A percentile compares a stretch with the other conserved stretches of the same genome.
phyloP scores from a whole-genome alignment of 2,113 vertebrate genomes.

The Petrocephalus zakoni region DNA sequence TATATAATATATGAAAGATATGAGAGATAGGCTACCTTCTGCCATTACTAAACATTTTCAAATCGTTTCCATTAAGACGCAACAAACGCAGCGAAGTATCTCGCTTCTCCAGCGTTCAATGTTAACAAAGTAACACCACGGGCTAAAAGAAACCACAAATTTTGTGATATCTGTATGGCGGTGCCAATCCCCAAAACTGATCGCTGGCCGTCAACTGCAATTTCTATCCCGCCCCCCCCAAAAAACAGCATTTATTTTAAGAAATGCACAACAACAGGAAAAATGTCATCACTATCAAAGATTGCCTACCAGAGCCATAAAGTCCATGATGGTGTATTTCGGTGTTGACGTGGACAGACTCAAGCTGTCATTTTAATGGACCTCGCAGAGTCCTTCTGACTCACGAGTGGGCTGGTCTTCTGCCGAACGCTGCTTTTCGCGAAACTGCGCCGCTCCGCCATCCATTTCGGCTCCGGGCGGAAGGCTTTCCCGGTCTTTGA shows the following conservation, averaged over 20 bases:
- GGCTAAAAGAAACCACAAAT: neutral
- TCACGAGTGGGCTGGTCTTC: conserved; percentile 38
- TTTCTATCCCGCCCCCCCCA: neutral
- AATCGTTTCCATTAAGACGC: neutral
- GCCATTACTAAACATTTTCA: neutral
- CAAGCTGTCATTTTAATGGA: conserved; percentile 62
- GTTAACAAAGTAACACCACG: conserved; percentile 5
- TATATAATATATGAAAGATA: neutral
- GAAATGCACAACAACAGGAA: neutral
- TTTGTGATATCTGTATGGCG: neutral
- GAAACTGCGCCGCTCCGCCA: conserved; percentile 4
- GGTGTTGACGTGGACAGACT: conserved; percentile 72
- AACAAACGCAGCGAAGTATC: neutral
- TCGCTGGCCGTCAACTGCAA: neutral
- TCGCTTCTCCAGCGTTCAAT: neutral
- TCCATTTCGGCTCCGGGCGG: conserved; percentile 32
- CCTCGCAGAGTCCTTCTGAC: conserved; percentile 36
- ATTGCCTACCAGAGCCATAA: conserved; percentile 58
- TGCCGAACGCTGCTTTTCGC: conserved; percentile 11
- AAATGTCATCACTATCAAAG: conserved; percentile 10
- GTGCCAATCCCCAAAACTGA: neutral
- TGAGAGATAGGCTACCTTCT: neutral
- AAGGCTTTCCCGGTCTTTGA: neutral
- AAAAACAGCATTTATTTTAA: neutral
- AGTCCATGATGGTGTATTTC: conserved; percentile 60